Evolutionary conservation across 2,888 invertebrate species (phyloP).

Genomic region (Dusona sp.): DNA sequence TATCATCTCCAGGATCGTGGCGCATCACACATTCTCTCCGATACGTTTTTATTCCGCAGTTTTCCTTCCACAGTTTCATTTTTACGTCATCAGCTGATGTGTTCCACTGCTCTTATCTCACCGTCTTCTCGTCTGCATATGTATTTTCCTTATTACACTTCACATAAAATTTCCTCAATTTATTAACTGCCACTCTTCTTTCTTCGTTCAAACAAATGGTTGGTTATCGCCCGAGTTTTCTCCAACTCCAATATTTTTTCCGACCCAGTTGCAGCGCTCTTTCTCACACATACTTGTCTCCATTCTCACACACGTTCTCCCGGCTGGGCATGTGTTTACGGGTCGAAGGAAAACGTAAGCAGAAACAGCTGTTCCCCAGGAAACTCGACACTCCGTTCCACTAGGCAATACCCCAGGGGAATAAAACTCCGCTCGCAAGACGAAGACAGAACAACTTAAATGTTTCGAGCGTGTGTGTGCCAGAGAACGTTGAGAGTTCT

Average conservation of each 20-base stretch:
- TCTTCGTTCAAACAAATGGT: slow-evolving; percentile 30
- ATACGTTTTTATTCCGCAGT: slow-evolving; percentile 4
- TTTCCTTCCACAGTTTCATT: slow-evolving; percentile 27
- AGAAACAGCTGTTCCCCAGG: slow-evolving; percentile 69
- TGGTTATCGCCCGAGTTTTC: slow-evolving; percentile 48
- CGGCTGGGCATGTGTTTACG: slow-evolving; percentile 10
- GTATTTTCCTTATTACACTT: not conserved
- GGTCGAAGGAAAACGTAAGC: slow-evolving; percentile 59
- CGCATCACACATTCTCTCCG: slow-evolving; percentile 8
- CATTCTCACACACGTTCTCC: not conserved
- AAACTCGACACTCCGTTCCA: slow-evolving; percentile 55
- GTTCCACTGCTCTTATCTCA: slow-evolving; percentile 27
- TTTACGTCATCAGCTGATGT: slow-evolving; percentile 16
- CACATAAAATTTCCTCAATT: not conserved
- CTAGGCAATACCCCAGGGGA: slow-evolving; percentile 47
- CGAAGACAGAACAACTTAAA: slow-evolving; percentile 57
- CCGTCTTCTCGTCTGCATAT: slow-evolving; percentile 4
- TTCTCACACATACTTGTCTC: not conserved
- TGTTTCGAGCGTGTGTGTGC: slow-evolving; percentile 66
- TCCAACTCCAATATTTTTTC: slow-evolving; percentile 56
- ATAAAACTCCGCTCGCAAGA: slow-evolving; percentile 18
- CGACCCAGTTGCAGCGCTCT: slow-evolving; percentile 23
- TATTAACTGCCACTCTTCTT: not conserved
- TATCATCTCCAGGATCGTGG: slow-evolving; percentile 36
- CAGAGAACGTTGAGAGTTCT: slow-evolving; percentile 38